A percentile compares a stretch with the other conserved stretches of the same genome.
Evolutionary conservation across 2,888 invertebrate species (phyloP).

Genomic region (Minunthozetes semirufus): DNA sequence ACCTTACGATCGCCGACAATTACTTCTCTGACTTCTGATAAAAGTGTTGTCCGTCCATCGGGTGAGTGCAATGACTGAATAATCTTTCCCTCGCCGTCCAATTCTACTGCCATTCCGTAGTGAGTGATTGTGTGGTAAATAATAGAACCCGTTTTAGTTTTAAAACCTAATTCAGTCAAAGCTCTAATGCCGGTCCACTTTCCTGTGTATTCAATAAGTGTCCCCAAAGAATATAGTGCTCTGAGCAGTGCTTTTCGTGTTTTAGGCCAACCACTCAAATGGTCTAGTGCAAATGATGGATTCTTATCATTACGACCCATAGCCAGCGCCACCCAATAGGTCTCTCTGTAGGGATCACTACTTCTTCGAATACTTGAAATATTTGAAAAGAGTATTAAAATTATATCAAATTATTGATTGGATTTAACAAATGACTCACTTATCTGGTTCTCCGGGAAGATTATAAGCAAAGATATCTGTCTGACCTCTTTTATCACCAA

Average conservation of each 20-base stretch:
- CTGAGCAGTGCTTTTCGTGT: slow-evolving; percentile 35
- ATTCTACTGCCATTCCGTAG: slow-evolving; percentile 47
- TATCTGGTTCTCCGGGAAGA: slow-evolving; percentile 60
- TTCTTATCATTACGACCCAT: slow-evolving; percentile 32
- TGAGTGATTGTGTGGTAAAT: slow-evolving; percentile 15
- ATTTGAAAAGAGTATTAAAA: neutral
- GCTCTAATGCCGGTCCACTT: neutral
- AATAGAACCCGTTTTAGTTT: slow-evolving; percentile 12
- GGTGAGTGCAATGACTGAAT: neutral
- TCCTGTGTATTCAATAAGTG: slow-evolving; percentile 28
- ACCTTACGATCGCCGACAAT: slow-evolving; percentile 7
- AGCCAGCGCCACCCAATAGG: slow-evolving; percentile 48
- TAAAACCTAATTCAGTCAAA: slow-evolving; percentile 24
- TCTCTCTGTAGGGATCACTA: slow-evolving; percentile 45
- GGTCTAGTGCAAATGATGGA: slow-evolving; percentile 37
- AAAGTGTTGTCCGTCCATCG: slow-evolving; percentile 44
- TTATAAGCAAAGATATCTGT: slow-evolving; percentile 72
- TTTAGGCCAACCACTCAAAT: slow-evolving; percentile 35
- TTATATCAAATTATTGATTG: neutral
- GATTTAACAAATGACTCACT: slow-evolving; percentile 45
- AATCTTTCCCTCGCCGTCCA: slow-evolving; percentile 45
- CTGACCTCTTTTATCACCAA: slow-evolving; percentile 71
- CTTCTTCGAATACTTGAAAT: slow-evolving; percentile 46
- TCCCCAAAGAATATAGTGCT: slow-evolving; percentile 31
- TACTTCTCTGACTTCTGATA: slow-evolving; percentile 46